Percentiles rank a stretch among this genome's conserved stretches.
Evolutionary conservation across 1,140 invertebrate genomes (phyloP).

Genomic region (Drosophila lini): DNA sequence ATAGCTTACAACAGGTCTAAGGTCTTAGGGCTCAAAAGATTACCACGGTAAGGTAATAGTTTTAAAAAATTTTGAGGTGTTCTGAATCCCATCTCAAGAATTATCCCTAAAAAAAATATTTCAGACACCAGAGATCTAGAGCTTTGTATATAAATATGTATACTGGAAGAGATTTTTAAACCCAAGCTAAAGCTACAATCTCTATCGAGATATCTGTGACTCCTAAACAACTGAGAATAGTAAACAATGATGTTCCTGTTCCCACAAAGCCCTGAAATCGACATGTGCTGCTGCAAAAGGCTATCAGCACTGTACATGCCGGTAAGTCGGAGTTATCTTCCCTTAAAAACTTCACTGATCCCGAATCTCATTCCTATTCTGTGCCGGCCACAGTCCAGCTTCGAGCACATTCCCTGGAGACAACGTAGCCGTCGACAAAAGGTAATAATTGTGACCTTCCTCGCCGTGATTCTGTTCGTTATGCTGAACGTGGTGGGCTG

Average conservation of each 20-base stretch:
- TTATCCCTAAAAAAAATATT: too few relatives aligned
- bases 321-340: constrained; percentile 10
- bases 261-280: not conserved
- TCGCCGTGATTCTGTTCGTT: not conserved
- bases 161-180: not conserved
- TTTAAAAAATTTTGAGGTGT: not conserved
- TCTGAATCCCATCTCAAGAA: not conserved
- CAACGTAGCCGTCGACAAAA: constrained; percentile 32
- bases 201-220: not conserved
- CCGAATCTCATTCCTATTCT: not conserved
- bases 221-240: not conserved
- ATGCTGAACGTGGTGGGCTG: constrained; percentile 4
- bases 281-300: not conserved
- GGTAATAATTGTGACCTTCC: constrained; percentile 19
- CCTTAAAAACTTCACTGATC: not conserved
- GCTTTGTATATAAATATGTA: too few relatives aligned
- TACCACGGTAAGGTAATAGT: too few relatives aligned
- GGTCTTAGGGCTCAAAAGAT: not conserved
- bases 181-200: not conserved
- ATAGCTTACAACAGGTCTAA: not conserved
- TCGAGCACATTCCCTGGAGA: constrained; percentile 27
- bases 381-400: not conserved
- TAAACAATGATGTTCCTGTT: not conserved
- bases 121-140: too few relatives aligned
- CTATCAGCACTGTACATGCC: constrained; percentile 1